Base-by-base conservation (phyloP, 2,888 invertebrate genomes). In the Ormyrus pomaceus region DNA sequence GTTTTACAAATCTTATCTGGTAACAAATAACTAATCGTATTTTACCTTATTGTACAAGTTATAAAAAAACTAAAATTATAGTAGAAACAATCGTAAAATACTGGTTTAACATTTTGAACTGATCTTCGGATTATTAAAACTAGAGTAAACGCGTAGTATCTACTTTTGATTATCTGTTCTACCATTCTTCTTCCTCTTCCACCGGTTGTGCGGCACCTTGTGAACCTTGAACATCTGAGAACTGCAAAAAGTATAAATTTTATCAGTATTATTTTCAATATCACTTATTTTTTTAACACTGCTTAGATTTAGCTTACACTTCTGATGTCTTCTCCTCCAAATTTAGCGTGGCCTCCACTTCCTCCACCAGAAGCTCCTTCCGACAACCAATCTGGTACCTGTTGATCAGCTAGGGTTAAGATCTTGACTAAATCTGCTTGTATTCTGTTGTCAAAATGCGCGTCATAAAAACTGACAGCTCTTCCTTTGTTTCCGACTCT, bases 401-500 rank as follows among this genome's bases (percentile, higher is more conserved):
- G 88, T 88, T 98, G 97, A 0, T 93, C 93, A 0, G 98, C 96
- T 88, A 96, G 95, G 76, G 93, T 92, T 34, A 98, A 91, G 71
- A 97, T 95, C 86, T 93, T 94, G 0, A 95, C 93, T 58, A 98
- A 91, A 83, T 94, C 94, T 0, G 91, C 90, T 0, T 94, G 93
- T 0, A 98, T 84, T 0, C 91, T 91, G 0, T 88, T 81, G 87
- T 98, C 96, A 0, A 77, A 6, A 0, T 75, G 79, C 0, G 85
- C 77, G 78, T 97, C 96, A 88, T 93, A 98, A 91, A 98, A 96
- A 0, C 97, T 97, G 0, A 97, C 95, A 0, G 98, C 96, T 83
- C 93, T 95, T 2, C 99, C 99, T 55, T 94, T 92, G 87, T 96
- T 96, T 10, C 98, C 98, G 0, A 99, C 97, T 83, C 99, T 94